Percentiles rank a stretch among this genome's conserved stretches.
phyloP scores from a whole-genome alignment of 1,140 invertebrate genomes.

The Drosophila cardini region DNA sequence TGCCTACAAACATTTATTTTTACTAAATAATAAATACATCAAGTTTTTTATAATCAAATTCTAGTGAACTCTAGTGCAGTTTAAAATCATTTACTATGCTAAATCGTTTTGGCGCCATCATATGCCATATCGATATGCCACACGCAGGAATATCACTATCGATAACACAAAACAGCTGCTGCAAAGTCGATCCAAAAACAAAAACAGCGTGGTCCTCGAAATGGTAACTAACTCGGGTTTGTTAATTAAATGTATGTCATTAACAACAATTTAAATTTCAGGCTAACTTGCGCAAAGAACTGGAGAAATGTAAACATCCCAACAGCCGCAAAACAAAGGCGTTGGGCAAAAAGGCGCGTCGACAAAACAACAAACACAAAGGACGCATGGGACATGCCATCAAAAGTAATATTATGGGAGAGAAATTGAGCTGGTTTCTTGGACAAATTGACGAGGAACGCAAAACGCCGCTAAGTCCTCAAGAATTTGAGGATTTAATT shows the following conservation, averaged over 20 bases:
- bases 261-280: conserved; percentile 8
- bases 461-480: conserved; percentile 86
- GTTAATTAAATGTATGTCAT: background rate
- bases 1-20: no score
- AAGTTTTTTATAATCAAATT: background rate
- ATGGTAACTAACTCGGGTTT: background rate
- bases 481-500: conserved; percentile 87
- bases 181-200: background rate
- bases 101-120: background rate
- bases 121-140: no score
- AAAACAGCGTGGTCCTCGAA: background rate
- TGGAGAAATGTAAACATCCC: conserved; percentile 89
- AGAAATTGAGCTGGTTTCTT: conserved; percentile 90
- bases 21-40: no score
- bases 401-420: conserved; percentile 89
- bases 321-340: conserved; percentile 91
- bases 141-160: background rate
- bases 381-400: conserved; percentile 87
- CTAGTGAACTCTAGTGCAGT: no score
- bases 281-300: conserved; percentile 84
- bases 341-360: conserved; percentile 88
- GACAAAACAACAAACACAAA: conserved; percentile 88
- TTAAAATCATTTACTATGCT: background rate
- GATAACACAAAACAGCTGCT: background rate
- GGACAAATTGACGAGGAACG: conserved; percentile 86